A percentile compares a stretch with the other conserved stretches of the same genome.
Evolutionary conservation across 1,140 invertebrate genomes (phyloP).

Genomic region (Neodiprion pinetum): DNA sequence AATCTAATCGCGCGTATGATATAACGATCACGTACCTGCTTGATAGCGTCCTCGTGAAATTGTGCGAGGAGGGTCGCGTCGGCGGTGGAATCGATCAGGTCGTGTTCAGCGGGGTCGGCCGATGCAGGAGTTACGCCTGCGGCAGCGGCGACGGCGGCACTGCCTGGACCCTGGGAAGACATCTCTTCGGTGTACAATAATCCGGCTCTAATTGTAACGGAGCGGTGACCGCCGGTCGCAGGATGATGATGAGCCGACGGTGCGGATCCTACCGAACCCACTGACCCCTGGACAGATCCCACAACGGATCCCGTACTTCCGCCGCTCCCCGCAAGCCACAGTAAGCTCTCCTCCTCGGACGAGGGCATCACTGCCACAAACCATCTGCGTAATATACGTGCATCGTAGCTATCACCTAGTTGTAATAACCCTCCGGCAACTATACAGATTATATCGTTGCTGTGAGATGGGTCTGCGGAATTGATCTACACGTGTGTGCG

Average conservation of each 20-base stretch:
- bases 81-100: constrained; percentile 47
- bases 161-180: constrained; percentile 39
- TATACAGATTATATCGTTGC: no score
- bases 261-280: constrained; percentile 14
- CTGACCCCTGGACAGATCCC: constrained; percentile 31
- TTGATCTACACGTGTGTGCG: no score
- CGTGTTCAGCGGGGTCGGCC: constrained; percentile 53
- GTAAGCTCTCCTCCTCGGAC: constrained; percentile 55
- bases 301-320: constrained; percentile 40
- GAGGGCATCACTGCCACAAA: constrained; percentile 57
- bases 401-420: no score
- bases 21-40: constrained; percentile 60
- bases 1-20: neutral
- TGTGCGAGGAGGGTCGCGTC: constrained; percentile 71
- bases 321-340: constrained; percentile 55
- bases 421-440: no score
- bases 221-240: constrained; percentile 24
- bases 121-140: constrained; percentile 46
- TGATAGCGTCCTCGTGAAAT: constrained; percentile 77
- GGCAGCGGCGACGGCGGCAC: constrained; percentile 38
- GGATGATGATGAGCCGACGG: neutral
- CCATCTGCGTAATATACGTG: constrained; percentile 40
- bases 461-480: no score
- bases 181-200: constrained; percentile 52
- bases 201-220: constrained; percentile 33